Percentiles rank a stretch among this genome's conserved stretches.
These are phyloP conservation scores for Pectinophora gossypiella DNA, from an alignment of 1,140 invertebrate genomes.

Conservation along the genomic window DNA sequence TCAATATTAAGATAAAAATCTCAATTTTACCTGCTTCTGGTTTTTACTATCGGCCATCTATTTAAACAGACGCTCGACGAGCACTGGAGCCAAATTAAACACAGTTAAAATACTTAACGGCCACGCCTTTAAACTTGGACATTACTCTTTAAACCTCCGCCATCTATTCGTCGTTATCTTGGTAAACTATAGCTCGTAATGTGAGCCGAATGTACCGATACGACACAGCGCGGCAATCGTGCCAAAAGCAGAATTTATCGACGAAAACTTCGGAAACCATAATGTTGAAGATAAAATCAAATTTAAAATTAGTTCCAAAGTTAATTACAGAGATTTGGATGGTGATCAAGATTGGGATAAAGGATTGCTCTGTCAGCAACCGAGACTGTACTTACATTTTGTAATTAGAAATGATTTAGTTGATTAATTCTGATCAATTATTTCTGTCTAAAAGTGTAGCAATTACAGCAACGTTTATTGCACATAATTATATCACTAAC, in stretches of 20 bases:
- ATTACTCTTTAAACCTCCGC: constrained; percentile 7
- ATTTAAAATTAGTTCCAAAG: constrained; percentile 3
- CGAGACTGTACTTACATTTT: too few relatives aligned
- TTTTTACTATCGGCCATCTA: too few relatives aligned
- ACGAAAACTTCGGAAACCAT: constrained; percentile 8
- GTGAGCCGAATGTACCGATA: constrained; percentile 16
- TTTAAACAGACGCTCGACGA: too few relatives aligned
- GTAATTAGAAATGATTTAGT: too few relatives aligned
- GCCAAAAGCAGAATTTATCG: constrained; percentile 28
- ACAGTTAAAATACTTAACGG: neutral
- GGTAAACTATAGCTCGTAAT: constrained; percentile 24
- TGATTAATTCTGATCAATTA: too few relatives aligned
- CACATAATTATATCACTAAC: too few relatives aligned
- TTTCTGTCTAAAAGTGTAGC: too few relatives aligned
- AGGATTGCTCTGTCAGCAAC: neutral
- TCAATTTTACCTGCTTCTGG: too few relatives aligned
- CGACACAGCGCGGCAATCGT: constrained; percentile 11
- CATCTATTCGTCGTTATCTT: constrained; percentile 22
- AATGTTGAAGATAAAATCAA: constrained; percentile 3
- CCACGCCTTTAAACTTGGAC: constrained; percentile 2
- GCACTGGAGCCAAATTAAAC: neutral
- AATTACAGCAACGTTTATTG: too few relatives aligned
- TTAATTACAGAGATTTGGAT: neutral
- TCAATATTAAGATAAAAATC: too few relatives aligned
- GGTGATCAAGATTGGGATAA: neutral